Conservation (phyloP, 2,797 vertebrate genomes). For the Phataginus tricuspis region DNA sequence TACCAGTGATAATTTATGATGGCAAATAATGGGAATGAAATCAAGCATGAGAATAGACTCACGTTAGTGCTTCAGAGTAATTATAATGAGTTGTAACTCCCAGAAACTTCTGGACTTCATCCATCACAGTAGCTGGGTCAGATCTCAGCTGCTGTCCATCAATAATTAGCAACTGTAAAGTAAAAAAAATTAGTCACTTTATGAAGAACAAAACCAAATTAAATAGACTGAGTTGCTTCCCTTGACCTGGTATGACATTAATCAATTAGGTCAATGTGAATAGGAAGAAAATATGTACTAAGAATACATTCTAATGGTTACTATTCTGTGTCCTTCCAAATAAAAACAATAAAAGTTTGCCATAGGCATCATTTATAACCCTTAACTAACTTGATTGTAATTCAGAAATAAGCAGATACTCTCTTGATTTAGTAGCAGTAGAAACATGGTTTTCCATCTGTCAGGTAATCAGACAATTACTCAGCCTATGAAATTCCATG, state of each 20-base stretch:
- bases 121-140: constrained; percentile 96
- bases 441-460: neutral
- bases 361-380: neutral
- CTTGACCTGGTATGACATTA: neutral
- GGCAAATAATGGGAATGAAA: constrained; percentile 1
- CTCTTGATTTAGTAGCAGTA: neutral
- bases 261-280: neutral
- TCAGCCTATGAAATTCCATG: neutral
- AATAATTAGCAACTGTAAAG: constrained; percentile 93
- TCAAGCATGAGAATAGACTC: constrained; percentile 83
- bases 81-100: constrained; percentile 95
- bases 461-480: neutral
- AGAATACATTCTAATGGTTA: neutral
- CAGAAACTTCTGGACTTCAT: constrained; percentile 97
- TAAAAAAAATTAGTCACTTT: constrained; percentile 54
- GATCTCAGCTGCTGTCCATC: constrained; percentile 97
- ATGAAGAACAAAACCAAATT: constrained; percentile 52
- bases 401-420: neutral
- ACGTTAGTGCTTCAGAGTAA: constrained; percentile 97
- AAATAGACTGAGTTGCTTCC: neutral
- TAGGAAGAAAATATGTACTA: neutral
- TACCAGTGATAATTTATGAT: constrained; percentile 33
- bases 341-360: neutral
- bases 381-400: neutral
- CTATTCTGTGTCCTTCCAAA: neutral